Evolutionary conservation across 2,888 invertebrate genomes (phyloP), one percentile per base, ranked within the genome.

Genomic region (Xestia sexstrigata): DNA sequence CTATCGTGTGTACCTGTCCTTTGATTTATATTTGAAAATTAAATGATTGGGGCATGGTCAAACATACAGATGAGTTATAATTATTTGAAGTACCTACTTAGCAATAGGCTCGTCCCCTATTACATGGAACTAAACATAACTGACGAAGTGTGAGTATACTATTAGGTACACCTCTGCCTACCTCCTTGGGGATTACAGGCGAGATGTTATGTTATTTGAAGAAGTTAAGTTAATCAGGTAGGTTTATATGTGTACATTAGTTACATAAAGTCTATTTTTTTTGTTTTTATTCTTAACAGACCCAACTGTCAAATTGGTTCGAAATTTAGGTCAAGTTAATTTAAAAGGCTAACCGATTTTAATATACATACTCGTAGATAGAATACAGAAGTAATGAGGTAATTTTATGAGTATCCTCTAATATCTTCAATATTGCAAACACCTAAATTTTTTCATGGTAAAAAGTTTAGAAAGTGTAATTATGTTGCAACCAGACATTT

Each of bases 1-100:
- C 26, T 42, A n/a, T 72, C 72, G 58, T 49, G 30, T 73, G 39
- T 70, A 83, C 73, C 72, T 77, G 78, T 79, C 39, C 55, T 74
- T 58, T 76, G 42, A 17, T 35, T 69, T 65, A 58, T 17, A 74
- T 30, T 63, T 30, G 20, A 49, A 62, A 81, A 80, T 76, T 13
- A 76, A 66, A 76, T 39, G n/a, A 65, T 55, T 6, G 35, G 23
- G 17, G 26, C 62, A 63, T 49, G 67, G 58, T 70, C 62, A 74
- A 58, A 63, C 65, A 52, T 62, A 68, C 23, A 76, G 0, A 62
- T 42, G 23, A 17, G 17, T 49, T 23, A n/a, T 30, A 45, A 52
- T 42, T 65, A n/a, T 60, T 60, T 60, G 30, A 30, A 17, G 26
- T 26, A n/a, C n/a, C n/a, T n/a, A n/a, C n/a, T n/a, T n/a, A 58